Conservation (phyloP, 2,888 invertebrate species). For the Timema podura region DNA sequence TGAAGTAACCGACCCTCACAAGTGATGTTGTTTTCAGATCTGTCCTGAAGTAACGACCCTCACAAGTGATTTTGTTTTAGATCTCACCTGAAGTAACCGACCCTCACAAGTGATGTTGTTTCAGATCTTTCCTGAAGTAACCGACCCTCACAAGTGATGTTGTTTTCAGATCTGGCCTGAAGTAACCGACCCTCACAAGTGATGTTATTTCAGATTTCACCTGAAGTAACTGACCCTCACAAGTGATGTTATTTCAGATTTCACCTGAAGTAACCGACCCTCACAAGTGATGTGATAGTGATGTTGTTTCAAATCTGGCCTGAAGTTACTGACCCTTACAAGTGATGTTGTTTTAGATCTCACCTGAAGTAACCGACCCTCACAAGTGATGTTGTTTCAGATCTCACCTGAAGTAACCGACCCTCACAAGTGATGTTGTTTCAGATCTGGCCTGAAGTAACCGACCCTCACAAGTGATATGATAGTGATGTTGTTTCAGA, state of each 20-base stretch:
- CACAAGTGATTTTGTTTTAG: slow-evolving; percentile 77
- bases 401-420: slow-evolving; percentile 93
- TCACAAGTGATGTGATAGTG: too few relatives aligned
- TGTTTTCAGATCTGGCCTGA: slow-evolving; percentile 84
- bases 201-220: slow-evolving; percentile 80
- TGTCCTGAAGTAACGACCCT: slow-evolving; percentile 96
- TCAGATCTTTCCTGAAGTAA: slow-evolving; percentile 86
- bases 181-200: slow-evolving; percentile 89
- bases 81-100: slow-evolving; percentile 93
- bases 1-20: slow-evolving; percentile 88
- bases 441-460: slow-evolving; percentile 86
- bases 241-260: slow-evolving; percentile 78
- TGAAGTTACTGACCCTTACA: slow-evolving; percentile 88
- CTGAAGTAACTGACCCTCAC: slow-evolving; percentile 86
- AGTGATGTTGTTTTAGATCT: slow-evolving; percentile 78
- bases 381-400: slow-evolving; percentile 77
- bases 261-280: slow-evolving; percentile 96
- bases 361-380: slow-evolving; percentile 93
- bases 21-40: slow-evolving; percentile 73
- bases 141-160: slow-evolving; percentile 92
- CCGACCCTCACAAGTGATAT: slow-evolving; percentile 92
- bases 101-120: slow-evolving; percentile 83
- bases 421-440: slow-evolving; percentile 83
- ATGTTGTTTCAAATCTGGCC: slow-evolving; percentile 82
- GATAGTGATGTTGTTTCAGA: too few relatives aligned